Evolutionary conservation across 2,888 invertebrate genomes (phyloP), one percentile per base, ranked within the genome.

Genomic region (Melinopterus prodromus): DNA sequence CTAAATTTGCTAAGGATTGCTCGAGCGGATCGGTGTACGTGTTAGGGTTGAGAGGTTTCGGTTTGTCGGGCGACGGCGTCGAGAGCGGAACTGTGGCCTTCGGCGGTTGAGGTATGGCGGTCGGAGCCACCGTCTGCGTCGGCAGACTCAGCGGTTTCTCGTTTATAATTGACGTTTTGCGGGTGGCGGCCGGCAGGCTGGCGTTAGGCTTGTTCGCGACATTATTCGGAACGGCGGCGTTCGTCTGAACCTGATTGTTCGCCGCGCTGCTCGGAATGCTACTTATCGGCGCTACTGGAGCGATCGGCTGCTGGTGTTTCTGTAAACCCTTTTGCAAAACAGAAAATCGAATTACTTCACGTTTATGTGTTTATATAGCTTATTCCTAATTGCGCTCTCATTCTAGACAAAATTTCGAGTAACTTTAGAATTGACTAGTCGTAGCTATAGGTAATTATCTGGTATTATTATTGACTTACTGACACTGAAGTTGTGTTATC

Each of bases 1-100:
- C 94, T 83, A 94, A 89, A 84, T 92, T 94, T 76, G 94, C 94
- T 85, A 94, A 90, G 78, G 94, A 93, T 84, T 94, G 92, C 88
- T 94, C 94, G 84, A 94, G 91, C 16, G 94, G 94, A 88, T 94
- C 94, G 80, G 93, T 92, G 86, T 90, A 92, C 71, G 86, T 84
- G 82, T 81, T 84, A 79, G 88, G 85, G n/a, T 89, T 89, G 81
- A 84, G 84, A 75, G 86, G 84, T 86, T 88, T 88, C 6, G 87
- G 87, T 84, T 88, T 84, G 81, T 88, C 88, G 70, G 87, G 87
- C 35, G 87, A 87, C 26, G 88, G 87, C 15, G 86, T 86, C 70
- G 85, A 87, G 80, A 81, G 74, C 72, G 79, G 77, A 82, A 84
- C 72, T 84, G 35, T 71, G n/a, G 85, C 76, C 84, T 87, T 87